These are phyloP conservation scores for Drosophila cognata DNA, from an alignment of 2,888 invertebrate species.

Conservation along the genomic window DNA sequence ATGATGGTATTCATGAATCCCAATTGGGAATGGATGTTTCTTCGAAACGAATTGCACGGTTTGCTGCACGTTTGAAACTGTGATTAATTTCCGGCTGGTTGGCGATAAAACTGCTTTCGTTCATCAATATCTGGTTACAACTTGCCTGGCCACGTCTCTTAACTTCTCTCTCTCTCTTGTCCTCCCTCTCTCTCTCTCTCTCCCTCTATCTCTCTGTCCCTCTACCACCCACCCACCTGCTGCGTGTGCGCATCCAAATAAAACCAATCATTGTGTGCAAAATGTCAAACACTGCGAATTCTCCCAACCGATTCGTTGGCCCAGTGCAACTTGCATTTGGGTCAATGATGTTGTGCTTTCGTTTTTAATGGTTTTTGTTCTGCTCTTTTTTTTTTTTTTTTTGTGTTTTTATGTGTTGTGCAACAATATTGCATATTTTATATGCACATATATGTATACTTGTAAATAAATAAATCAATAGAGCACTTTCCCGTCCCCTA, in stretches of 20 bases:
- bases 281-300: conserved; percentile 57
- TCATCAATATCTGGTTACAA: conserved; percentile 68
- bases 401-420: conserved; percentile 20
- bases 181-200: not conserved
- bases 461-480: conserved; percentile 59
- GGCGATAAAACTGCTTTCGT: conserved; percentile 67
- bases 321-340: conserved; percentile 54
- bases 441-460: conserved; percentile 12
- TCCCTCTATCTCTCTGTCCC: no score
- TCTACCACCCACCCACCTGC: not conserved
- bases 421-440: conserved; percentile 56
- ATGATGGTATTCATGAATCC: conserved; percentile 15
- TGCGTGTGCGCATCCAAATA: conserved; percentile 63
- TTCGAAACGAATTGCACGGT: conserved; percentile 42
- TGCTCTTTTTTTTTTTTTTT: conserved; percentile 5
- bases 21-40: conserved; percentile 18
- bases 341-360: conserved; percentile 62
- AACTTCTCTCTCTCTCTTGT: not conserved
- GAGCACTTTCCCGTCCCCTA: conserved; percentile 9
- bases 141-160: conserved; percentile 1
- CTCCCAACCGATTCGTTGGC: conserved; percentile 24
- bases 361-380: conserved; percentile 31
- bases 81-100: conserved; percentile 69
- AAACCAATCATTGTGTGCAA: conserved; percentile 63
- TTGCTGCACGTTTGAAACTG: conserved; percentile 59